phyloP scores from a whole-genome alignment of 64 coral and sea anemone species.

The Stylophora pistillata region DNA sequence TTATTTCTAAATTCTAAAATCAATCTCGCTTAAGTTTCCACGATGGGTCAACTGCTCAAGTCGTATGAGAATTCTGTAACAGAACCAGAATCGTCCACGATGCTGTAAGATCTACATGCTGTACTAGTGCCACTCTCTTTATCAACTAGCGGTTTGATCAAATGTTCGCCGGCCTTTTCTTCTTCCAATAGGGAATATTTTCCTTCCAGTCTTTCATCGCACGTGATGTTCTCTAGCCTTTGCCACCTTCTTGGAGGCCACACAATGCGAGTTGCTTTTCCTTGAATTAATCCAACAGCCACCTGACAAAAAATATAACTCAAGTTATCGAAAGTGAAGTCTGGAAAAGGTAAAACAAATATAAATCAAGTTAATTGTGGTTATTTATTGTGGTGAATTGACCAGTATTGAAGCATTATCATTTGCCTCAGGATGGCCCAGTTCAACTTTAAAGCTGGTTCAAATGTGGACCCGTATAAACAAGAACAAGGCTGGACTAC shows the following conservation, averaged over 20 bases:
- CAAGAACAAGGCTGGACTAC: too few species aligned
- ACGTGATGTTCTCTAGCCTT: constrained; percentile 44
- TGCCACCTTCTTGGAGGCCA: constrained; percentile 88
- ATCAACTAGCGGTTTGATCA: neutral
- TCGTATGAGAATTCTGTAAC: neutral
- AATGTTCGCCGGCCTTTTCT: neutral
- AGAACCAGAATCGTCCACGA: neutral
- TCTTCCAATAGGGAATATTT: neutral
- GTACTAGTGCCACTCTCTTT: neutral
- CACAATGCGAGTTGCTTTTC: constrained; percentile 81
- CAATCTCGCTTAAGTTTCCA: neutral
- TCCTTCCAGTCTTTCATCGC: constrained; percentile 12
- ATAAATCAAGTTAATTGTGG: too few species aligned
- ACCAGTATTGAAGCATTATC: too few species aligned
- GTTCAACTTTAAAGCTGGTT: too few species aligned
- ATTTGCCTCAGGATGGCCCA: too few species aligned
- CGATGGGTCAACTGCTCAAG: neutral
- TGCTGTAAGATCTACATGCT: neutral
- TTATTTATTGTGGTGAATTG: too few species aligned
- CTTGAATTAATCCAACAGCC: constrained; percentile 80
- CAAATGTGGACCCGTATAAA: too few species aligned
- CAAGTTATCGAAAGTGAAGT: too few species aligned
- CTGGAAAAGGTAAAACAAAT: too few species aligned
- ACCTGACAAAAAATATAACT: constrained; percentile 48
- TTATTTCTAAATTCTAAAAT: too few species aligned